Conservation (phyloP, 2,113 vertebrate species). For the Paramormyrops kingsleyae region DNA sequence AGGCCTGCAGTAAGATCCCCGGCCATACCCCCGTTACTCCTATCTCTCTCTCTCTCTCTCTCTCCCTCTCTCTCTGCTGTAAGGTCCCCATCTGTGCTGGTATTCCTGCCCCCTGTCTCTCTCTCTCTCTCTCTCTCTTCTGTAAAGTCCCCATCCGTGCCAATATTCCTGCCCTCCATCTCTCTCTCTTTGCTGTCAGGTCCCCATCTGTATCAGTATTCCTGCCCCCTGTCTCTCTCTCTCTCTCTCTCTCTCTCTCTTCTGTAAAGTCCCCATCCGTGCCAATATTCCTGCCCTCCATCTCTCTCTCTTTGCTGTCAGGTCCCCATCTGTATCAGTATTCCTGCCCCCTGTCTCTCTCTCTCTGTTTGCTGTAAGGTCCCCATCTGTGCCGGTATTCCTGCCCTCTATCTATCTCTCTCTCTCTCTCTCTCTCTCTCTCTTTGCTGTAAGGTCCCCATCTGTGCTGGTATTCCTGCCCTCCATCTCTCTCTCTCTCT, state of each 20-base stretch:
- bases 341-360: not conserved
- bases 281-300: not conserved
- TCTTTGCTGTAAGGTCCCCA: not conserved
- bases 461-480: not conserved
- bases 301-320: not conserved
- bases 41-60: not conserved
- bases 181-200: not conserved
- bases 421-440: no score
- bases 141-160: not conserved
- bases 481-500: no score
- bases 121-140: not conserved
- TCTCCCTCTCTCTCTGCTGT: not conserved
- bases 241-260: not conserved
- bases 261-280: not conserved
- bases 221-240: not conserved
- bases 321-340: not conserved
- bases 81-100: not conserved
- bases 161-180: not conserved
- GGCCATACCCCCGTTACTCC: not conserved
- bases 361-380: not conserved
- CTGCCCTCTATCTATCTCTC: not conserved
- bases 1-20: conserved; percentile 89
- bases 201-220: not conserved
- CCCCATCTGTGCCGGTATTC: no score
- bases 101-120: not conserved